Evolutionary conservation across 2,113 vertebrate genomes (phyloP), one percentile per base, ranked within the genome.

Genomic region (Nothobranchius furzeri): DNA sequence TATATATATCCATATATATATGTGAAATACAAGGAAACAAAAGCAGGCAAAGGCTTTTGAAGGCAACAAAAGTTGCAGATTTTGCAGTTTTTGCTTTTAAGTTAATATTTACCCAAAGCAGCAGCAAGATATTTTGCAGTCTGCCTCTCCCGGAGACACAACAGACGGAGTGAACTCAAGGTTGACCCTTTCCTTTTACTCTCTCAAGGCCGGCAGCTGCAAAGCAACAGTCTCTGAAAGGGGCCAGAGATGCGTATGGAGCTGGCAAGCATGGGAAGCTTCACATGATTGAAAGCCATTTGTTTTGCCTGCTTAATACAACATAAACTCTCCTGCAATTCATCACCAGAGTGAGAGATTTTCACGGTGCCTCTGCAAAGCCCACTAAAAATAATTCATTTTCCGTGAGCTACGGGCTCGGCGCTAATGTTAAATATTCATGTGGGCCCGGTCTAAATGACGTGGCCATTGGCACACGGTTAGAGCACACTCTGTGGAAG

Each of bases 281-380:
- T 84, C 87, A 76, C 70, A 82, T 90, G 93, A 94, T 90, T 93
- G 93, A 90, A 36, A 85, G 87, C 83, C 87, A 85, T 92, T 94
- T 93, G 92, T 92, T 94, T 93, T 94, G 91, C 92, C 92, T 90
- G 92, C 81, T 36, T 87, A 88, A 92, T 85, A 81, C 91, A 92
- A 89, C 90, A 91, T 94, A 84, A 93, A 89, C 86, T 88, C 79
- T 84, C 60, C 46, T 63, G 84, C 90, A 68, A 73, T 94, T 93
- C 90, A 82, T 93, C 91, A 88, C 63, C 54, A 74, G 83, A 49
- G 83, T 79, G 86, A 91, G 89, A 85, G 87, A 82, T 87, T 86
- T 85, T 60, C 25, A 52, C 79, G 83, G 87, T 85, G 90, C 91
- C 86, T 85, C 81, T 79, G 90, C 86, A 78, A 81, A 90, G 84